These are phyloP conservation scores for Punctoribates punctum DNA, from an alignment of 2,888 invertebrate genomes.

Conservation along the genomic window DNA sequence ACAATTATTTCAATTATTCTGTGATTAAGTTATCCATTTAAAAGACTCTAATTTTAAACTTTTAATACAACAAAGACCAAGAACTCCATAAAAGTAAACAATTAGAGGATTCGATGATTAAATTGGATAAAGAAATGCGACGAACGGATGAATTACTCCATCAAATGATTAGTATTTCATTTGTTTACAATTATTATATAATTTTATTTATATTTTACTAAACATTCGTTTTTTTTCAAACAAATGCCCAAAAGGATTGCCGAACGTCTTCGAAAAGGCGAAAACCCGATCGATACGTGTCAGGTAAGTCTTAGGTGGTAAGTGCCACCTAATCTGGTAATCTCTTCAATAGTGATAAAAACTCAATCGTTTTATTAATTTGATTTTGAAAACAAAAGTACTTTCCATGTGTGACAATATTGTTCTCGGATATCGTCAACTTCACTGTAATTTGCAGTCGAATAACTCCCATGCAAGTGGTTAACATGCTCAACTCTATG, in stretches of 20 bases:
- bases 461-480: constrained; percentile 95
- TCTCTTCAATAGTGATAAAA: no score
- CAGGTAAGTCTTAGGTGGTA: constrained; percentile 65
- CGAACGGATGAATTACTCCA: constrained; percentile 91
- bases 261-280: constrained; percentile 85
- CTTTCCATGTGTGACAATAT: constrained; percentile 90
- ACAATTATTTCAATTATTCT: no score
- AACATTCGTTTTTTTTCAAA: neutral
- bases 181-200: neutral
- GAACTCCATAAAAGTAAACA: constrained; percentile 96
- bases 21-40: no score
- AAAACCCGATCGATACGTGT: constrained; percentile 92
- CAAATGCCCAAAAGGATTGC: constrained; percentile 88
- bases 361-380: neutral
- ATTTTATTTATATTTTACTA: neutral
- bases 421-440: constrained; percentile 96
- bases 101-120: constrained; percentile 91
- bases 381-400: constrained; percentile 63
- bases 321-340: no score
- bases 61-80: constrained; percentile 56
- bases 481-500: constrained; percentile 93
- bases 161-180: constrained; percentile 69
- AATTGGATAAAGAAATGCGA: constrained; percentile 91
- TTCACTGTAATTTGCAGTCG: constrained; percentile 95
- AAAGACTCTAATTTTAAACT: no score